Conservation (phyloP, 1,140 invertebrate genomes). For the Drosophila navojoa region DNA sequence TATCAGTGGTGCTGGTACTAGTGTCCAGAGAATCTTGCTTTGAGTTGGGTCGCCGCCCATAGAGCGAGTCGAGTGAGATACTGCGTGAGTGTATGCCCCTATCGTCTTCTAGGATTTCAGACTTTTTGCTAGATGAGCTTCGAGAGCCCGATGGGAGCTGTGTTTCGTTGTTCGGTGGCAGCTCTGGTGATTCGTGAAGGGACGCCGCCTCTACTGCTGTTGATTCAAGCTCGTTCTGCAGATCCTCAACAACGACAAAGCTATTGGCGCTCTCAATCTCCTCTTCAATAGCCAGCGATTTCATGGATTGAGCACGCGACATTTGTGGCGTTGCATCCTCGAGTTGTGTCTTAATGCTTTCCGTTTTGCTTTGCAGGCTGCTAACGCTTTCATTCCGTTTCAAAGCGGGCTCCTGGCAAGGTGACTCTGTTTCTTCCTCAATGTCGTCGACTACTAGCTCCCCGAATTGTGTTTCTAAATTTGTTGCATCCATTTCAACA, state of each 20-base stretch:
- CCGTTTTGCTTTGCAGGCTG: conserved; percentile 74
- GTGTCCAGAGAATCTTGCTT: conserved; percentile 63
- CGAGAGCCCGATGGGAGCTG: background rate
- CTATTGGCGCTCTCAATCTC: conserved; percentile 73
- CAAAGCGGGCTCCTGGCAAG: conserved; percentile 20
- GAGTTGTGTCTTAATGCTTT: conserved; percentile 75
- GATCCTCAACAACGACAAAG: conserved; percentile 70
- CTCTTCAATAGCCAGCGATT: conserved; percentile 75
- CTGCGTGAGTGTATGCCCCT: conserved; percentile 50
- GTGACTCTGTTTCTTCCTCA: conserved; percentile 37
- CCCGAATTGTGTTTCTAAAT: conserved; percentile 42
- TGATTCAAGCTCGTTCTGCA: conserved; percentile 55
- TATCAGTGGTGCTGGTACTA: conserved; percentile 59
- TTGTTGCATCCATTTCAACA: background rate
- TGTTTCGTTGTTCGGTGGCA: background rate
- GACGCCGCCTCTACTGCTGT: conserved; percentile 5
- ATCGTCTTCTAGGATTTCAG: conserved; percentile 11
- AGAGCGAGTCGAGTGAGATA: conserved; percentile 71
- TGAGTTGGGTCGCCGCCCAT: conserved; percentile 50
- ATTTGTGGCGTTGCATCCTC: conserved; percentile 70
- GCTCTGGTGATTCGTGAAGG: background rate
- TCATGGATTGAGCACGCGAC: conserved; percentile 71
- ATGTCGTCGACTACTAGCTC: conserved; percentile 58
- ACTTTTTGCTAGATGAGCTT: conserved; percentile 19
- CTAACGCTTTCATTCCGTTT: conserved; percentile 66